Base-by-base conservation (phyloP, 2,888 invertebrate species). In the Ommatoiulus sabulosus region DNA sequence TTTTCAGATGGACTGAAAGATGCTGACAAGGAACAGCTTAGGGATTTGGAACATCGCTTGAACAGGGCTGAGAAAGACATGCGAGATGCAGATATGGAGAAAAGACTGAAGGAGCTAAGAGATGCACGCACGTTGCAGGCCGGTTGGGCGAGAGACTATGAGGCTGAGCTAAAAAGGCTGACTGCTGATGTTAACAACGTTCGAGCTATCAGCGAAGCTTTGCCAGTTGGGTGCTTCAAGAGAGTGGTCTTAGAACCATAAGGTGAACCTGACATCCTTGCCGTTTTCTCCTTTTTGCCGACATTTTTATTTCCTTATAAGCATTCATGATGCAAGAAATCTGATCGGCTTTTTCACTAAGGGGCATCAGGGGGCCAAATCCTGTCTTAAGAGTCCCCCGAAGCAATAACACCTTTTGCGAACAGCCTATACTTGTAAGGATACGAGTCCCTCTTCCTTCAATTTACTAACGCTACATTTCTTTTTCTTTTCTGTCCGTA, bases 171-270 rank as follows among this genome's bases (percentile, higher is more conserved):
- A 86, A 94, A 93, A 85, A 93, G 94, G 89, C 93, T 98, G 15
- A 93, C 94, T 90, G 93, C 93, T 1, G 97, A 98, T 92, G 97
- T 98, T 3, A 94, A 95, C 8, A 97, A 97, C 92, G 95, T 98
- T 87, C 95, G 96, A 91, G 95, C 95, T 88, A 98, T 98, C 91
- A 94, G 96, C 0, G 95, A 95, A 88, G 95, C 97, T 89, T 94
- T 98, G 90, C 98, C 98, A 0, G 94, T 94, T 35, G 92, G 92
- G 89, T 98, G 98, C 93, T 97, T 95, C 93, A 96, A 96, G 92
- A 94, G 95, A 90, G 94, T 96, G 88, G 95, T 95, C 90, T 94
- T 97, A 72, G 97, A 97, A 92, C 96, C 96, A 7, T 94, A 93
- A 92, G 72, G 84, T 52, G 86, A 46, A 86, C 86, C 44, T 17